Base-by-base conservation (phyloP, 2,888 invertebrate species). In the Thyatira batis region DNA sequence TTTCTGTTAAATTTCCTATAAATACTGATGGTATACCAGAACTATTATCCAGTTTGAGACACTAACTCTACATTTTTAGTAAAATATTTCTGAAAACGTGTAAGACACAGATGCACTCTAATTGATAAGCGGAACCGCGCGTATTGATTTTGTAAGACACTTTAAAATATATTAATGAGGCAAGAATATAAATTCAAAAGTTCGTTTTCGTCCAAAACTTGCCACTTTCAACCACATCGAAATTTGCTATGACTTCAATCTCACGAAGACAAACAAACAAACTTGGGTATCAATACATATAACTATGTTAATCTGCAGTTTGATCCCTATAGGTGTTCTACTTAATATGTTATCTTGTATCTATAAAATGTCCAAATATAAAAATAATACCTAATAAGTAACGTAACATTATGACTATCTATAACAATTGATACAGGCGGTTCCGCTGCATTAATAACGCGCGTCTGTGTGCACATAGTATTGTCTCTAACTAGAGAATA, bases 401-500 rank as follows among this genome's bases (percentile, higher is more conserved):
- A n/a, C n/a, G n/a, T n/a, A 30, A 30, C 9, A 30, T 0, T n/a
- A 30, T 2, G 11, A 9, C 4, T 6, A 10, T 2, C 0, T 23
- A 8, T 6, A 11, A 21, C 11, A 45, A 0, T 2, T 13, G 6
- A 17, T 8, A n/a, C n/a, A 13, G 1, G 48, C 28, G 48, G 48
- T 20, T 20, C 9, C 48, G 52, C 53, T 58, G 55, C 49, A 27
- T 45, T 50, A 45, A 20, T 13, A 45, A 52, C 43, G 25, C 44
- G 9, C 50, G 49, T 49, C 57, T 13, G 39, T 57, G 20, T 27
- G 10, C 58, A 54, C 46, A 62, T 54, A 53, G 57, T 57, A 58
- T 71, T 64, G 72, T 74, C 73, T 70, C 62, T 71, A 52, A 65
- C 63, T 62, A 67, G 67, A 67, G 67, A 74, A 58, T 48, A 60